Evolutionary conservation across 2,797 vertebrate species (phyloP).

Genomic region (Hippocampus kuda): DNA sequence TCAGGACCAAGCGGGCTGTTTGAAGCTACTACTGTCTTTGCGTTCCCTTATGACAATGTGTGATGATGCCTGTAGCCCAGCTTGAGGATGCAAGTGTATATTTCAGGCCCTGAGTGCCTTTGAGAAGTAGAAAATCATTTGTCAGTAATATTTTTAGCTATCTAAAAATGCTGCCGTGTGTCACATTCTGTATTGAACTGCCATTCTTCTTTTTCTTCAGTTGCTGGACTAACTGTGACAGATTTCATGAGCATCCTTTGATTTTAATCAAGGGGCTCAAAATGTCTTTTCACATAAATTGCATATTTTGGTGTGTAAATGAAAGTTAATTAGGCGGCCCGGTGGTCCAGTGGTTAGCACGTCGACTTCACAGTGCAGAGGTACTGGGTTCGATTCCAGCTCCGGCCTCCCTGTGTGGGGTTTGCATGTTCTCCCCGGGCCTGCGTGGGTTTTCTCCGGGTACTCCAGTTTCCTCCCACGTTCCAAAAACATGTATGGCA

Average conservation of each 20-base stretch:
- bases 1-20: slow-evolving; percentile 1
- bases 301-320: background rate
- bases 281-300: background rate
- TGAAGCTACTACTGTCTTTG: background rate
- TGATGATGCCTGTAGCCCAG: background rate
- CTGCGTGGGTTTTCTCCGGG: no score
- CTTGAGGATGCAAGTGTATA: background rate
- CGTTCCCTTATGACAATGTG: background rate
- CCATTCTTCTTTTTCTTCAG: background rate
- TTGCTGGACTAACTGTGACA: background rate
- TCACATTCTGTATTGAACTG: background rate
- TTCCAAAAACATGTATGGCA: no score
- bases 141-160: background rate
- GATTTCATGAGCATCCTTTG: background rate
- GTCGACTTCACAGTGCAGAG: no score
- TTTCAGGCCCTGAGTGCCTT: background rate
- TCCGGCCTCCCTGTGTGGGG: no score
- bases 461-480: no score
- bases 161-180: background rate
- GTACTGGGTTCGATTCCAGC: no score
- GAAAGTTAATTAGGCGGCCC: background rate
- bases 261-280: background rate
- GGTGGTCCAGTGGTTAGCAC: no score
- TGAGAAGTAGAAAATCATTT: background rate
- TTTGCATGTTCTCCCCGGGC: no score